Evolutionary conservation across 2,888 invertebrate genomes (phyloP), one percentile per base, ranked within the genome.

Genomic region (Ormyrus pomaceus): DNA sequence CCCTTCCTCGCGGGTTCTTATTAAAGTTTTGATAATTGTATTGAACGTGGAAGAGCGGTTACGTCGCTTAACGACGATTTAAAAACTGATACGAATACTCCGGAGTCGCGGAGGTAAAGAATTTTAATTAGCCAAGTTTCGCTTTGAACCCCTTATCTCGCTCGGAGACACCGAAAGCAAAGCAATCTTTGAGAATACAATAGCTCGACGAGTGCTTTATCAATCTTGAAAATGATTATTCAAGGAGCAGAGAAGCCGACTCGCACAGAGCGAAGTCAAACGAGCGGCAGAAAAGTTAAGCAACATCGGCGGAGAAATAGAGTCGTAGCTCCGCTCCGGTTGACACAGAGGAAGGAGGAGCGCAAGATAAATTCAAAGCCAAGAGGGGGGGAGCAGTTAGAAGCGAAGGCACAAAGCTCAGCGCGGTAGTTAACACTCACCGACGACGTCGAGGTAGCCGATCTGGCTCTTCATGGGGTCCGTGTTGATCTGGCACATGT

Each of bases 401-500:
- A 65, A 45, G 56, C 10, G 10, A 56, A 64, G 55, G 19, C 46
- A 8, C 10, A 53, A 53, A 34, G 34, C 34, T 48, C 11, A 0
- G 1, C 56, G n/a, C 11, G 19, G 19, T 50, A 19, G 19, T 65
- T 9, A 68, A 53, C 81, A 91, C 93, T 91, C 88, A 94, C 94
- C 94, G 53, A 94, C 94, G 79, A 94, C 94, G 86, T 94, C 93
- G 77, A 94, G 90, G 89, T 93, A 94, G 68, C 94, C 94, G 78
- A 93, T 92, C 91, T 94, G 94, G 87, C 93, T 93, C 87, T 93
- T 93, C 95, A 96, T 95, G 7, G 96, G 96, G 86, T 95, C 95
- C 0, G 94, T 94, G 88, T 94, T 94, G 86, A 94, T 93, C 91
- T 94, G 95, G 89, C 95, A 96, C 95, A 95, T 95, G 91, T 96